Conservation (phyloP, 2,888 invertebrate species). For the Hemistola chrysoprasaria region DNA sequence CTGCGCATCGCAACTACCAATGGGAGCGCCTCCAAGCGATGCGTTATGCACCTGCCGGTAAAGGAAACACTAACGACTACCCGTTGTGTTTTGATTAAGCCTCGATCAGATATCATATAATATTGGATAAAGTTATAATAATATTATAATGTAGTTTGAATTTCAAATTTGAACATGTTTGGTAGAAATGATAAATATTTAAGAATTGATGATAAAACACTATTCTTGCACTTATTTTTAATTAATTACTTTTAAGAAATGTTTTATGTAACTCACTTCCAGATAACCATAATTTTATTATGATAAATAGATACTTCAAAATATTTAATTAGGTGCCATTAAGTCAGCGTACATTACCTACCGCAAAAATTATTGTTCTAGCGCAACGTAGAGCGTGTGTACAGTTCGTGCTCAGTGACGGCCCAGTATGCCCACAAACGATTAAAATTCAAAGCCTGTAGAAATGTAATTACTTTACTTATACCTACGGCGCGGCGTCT, state of each 20-base stretch:
- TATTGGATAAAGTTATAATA: background rate
- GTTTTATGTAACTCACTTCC: no score
- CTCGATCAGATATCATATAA: no score
- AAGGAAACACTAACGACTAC: constrained; percentile 64
- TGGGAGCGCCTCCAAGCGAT: constrained; percentile 42
- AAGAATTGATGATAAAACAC: no score
- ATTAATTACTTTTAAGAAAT: no score
- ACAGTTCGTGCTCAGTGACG: constrained; percentile 20
- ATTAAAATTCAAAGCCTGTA: constrained; percentile 78
- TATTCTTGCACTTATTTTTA: no score
- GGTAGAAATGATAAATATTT: no score
- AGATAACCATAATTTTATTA: no score
- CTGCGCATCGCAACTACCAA: constrained; percentile 56
- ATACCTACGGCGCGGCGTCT: constrained; percentile 35
- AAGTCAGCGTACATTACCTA: no score
- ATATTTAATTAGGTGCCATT: no score
- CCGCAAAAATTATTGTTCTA: constrained; percentile 39
- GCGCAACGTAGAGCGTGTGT: constrained; percentile 32
- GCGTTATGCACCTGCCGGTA: constrained; percentile 65
- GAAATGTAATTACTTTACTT: constrained; percentile 69
- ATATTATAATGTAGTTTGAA: no score
- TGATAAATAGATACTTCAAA: background rate
- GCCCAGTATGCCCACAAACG: constrained; percentile 39
- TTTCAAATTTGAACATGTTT: no score
- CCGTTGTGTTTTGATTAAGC: constrained; percentile 37